Evolutionary conservation across 2,797 vertebrate species (phyloP), one percentile per base, ranked within the genome.

Genomic region (Platalea minor): DNA sequence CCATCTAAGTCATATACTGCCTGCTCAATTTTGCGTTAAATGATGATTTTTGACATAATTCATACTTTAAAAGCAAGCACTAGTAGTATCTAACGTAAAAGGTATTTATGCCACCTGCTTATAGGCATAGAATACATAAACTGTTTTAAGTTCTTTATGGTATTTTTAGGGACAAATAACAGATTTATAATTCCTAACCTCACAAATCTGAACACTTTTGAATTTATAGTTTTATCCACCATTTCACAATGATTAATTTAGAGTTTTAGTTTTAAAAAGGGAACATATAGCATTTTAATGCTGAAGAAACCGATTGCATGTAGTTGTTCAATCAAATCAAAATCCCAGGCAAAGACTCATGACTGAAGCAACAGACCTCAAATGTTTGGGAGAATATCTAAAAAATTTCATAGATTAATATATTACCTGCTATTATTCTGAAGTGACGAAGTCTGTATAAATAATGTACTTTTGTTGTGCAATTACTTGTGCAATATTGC

Each of bases 401-500:
- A 91, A 88, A 89, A 74, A 35, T 19, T 14, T 20, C 16, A 26
- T 15, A 67, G 45, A 94, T 87, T 88, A 92, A 85, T 56, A 17
- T 72, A 88, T 51, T 76, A 73, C 51, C 26, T 69, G 74, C 37
- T 81, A 81, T 84, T 94, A 91, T 89, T 88, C 50, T 76, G 43
- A 93, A 93, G 35, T 76, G 28, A 73, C 51, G 26, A 95, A 90
- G 69, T 81, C 87, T 88, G 48, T 75, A 91, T 50, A 89, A 91
- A 91, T 84, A 94, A 93, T 18, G 46, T 80, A 56, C 78, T 85
- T 89, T 57, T 37, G 89, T 92, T 95, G 82, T 88, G 95, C 94
- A 97, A 96, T 78, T 93, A 92, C 53, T 92, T 95, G 46, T 92
- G 91, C 91, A 95, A 94, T 88, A 92, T 33, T 80, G 85, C 87